Base-by-base conservation (phyloP, 2,888 invertebrate species). In the Trypoxylon attenuatum region DNA sequence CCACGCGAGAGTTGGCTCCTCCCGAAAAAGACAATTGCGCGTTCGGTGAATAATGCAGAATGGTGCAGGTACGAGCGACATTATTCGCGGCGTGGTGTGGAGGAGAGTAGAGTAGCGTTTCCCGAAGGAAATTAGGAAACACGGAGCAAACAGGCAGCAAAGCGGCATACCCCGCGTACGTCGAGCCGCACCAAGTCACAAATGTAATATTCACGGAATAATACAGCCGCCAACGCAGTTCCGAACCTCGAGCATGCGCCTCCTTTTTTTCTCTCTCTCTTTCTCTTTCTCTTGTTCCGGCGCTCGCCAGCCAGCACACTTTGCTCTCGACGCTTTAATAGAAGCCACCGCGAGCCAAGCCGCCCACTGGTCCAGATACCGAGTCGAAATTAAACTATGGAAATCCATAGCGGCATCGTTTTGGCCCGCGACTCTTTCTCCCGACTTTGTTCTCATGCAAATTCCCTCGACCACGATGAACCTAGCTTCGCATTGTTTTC, bases 101-200 rank as follows among this genome's bases (percentile, higher is more conserved):
- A n/a, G n/a, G n/a, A n/a, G n/a, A n/a, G n/a, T n/a, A n/a, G n/a
- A n/a, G n/a, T n/a, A n/a, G n/a, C n/a, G 85, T 86, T 82, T 87
- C 87, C 87, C 87, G 87, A 83, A 87, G 87, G 87, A 87, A 87
- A 87, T 87, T 87, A 87, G 84, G 83, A 83, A 84, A 82, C 82
- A 73, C 76, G 72, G 71, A 66, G 81, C 78, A 77, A 82, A 78
- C 81, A n/a, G n/a, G n/a, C n/a, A n/a, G n/a, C n/a, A 73, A 69
- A 65, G 58, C 68, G 65, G 60, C 68, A 71, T 68, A 68, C 73
- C 61, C 71, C 59, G 57, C 57, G 60, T 52, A 58, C 47, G 33
- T 23, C 38, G 55, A 19, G 61, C 63, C 58, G 25, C 69, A 56
- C 79, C 77, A 72, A 86, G 86, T 86, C 86, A 85, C 85, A 86